Percentiles rank a stretch among this genome's conserved stretches.
Evolutionary conservation across 2,113 vertebrate species (phyloP).

Genomic region (Callospermophilus lateralis): DNA sequence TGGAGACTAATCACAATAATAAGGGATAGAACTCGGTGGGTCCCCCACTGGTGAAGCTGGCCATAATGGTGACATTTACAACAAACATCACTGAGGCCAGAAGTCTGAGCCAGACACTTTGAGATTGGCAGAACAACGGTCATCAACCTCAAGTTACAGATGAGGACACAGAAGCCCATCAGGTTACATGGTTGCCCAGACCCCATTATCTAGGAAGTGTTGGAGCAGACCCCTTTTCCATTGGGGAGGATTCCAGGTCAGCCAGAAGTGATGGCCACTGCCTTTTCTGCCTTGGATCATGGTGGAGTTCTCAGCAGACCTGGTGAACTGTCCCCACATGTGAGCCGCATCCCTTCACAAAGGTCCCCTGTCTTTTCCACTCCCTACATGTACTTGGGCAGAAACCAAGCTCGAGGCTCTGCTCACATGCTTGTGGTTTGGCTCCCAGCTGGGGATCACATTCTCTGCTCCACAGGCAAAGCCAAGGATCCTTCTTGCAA

Average conservation of each 20-base stretch:
- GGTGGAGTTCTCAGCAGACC: neutral
- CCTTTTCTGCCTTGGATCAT: neutral
- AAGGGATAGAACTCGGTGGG: neutral
- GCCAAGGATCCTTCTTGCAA: conserved; percentile 81
- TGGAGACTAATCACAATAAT: neutral
- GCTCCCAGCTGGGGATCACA: conserved; percentile 81
- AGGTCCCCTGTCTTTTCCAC: conserved; percentile 78
- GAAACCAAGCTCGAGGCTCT: conserved; percentile 75
- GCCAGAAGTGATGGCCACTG: neutral
- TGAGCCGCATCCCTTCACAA: conserved; percentile 65
- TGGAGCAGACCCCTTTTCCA: neutral
- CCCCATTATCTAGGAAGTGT: neutral
- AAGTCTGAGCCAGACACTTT: neutral
- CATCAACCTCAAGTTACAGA: neutral
- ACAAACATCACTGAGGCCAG: neutral
- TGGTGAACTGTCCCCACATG: conserved; percentile 51
- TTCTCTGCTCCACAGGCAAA: conserved; percentile 76
- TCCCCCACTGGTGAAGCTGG: neutral
- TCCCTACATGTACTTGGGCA: conserved; percentile 78
- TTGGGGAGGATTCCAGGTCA: neutral
- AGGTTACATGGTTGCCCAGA: neutral
- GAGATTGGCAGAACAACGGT: neutral
- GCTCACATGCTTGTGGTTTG: conserved; percentile 85
- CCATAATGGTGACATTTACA: neutral
- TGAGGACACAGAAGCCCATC: neutral